Evolutionary conservation across 2,888 invertebrate species (phyloP).

Genomic region (Volucella inanis): DNA sequence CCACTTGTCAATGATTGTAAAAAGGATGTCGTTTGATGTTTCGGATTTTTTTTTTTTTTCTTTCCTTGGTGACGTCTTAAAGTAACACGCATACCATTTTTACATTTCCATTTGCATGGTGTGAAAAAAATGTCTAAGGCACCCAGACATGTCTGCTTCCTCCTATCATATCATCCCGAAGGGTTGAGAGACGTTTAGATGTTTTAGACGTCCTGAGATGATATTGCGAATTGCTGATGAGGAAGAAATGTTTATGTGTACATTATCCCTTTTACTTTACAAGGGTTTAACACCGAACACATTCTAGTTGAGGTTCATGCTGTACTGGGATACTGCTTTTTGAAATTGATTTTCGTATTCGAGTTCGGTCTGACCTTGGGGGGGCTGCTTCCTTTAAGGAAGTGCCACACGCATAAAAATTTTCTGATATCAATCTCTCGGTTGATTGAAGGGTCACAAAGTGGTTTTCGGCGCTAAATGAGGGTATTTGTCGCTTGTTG

Average conservation of each 20-base stretch:
- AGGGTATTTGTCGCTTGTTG: slow-evolving; percentile 69
- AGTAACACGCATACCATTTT: slow-evolving; percentile 63
- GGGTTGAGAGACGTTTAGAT: slow-evolving; percentile 2
- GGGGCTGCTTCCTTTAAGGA: slow-evolving; percentile 51
- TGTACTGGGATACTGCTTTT: not conserved
- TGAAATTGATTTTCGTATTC: slow-evolving; percentile 47
- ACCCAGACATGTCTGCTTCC: slow-evolving; percentile 68
- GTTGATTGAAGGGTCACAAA: slow-evolving; percentile 66
- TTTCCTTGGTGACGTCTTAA: slow-evolving; percentile 28
- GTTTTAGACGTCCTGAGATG: slow-evolving; percentile 26
- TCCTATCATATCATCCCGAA: slow-evolving; percentile 1
- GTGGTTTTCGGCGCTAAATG: slow-evolving; percentile 66
- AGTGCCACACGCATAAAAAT: slow-evolving; percentile 59
- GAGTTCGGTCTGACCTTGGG: slow-evolving; percentile 59
- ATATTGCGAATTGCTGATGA: slow-evolving; percentile 63
- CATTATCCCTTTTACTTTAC: slow-evolving; percentile 70
- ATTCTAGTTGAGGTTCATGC: slow-evolving; percentile 32
- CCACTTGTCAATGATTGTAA: slow-evolving; percentile 71
- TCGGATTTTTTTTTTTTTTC: slow-evolving; percentile 23
- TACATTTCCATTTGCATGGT: slow-evolving; percentile 39
- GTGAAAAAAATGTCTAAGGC: slow-evolving; percentile 32
- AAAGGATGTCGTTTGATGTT: slow-evolving; percentile 65
- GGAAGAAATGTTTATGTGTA: slow-evolving; percentile 74
- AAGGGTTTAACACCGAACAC: slow-evolving; percentile 70
- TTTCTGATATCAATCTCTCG: slow-evolving; percentile 69